Base-by-base conservation (phyloP, 2,113 vertebrate genomes). In the Toxotes chatareus region DNA sequence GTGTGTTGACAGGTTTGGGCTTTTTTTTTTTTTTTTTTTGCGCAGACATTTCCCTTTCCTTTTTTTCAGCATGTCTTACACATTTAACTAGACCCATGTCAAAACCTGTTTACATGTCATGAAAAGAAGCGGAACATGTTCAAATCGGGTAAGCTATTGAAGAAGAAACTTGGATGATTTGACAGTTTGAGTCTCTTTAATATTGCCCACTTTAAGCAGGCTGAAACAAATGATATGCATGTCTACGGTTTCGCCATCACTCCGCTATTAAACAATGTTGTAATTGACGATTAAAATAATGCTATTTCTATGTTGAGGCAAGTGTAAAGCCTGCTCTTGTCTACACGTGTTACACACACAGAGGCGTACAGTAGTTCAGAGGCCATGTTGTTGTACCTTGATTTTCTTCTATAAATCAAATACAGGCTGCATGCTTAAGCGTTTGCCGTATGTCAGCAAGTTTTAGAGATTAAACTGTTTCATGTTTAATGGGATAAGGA, bases 401-500 rank as follows among this genome's bases (percentile, higher is more conserved):
- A 85, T 84, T 86, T 87, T 81, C 53, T 55, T 83, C 79, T n/a
- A 51, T 69, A 77, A 88, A 88, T 90, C 77, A 86, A 88, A 90
- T 56, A 68, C 59, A 19, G 53, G 71, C 83, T 19, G 60, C 55
- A 49, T 2, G 91, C 87, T 91, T 88, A 87, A 90, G 88, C 89
- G 40, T 91, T 91, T 88, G 84, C 82, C 40, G 64, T 91, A 92
- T 91, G 93, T 95, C 93, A 94, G 94, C 94, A 94, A 94, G 87
- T 96, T 96, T 95, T 88, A 85, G 81, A 96, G 94, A 94, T 96
- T 95, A 94, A 95, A 94, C 89, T 93, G 94, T 95, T 94, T 94
- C 92, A 92, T 95, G 94, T 95, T 94, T 95, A 95, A 95, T 95
- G 94, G 95, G 95, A 95, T 96, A 94, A 95, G 91, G 90, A 92